Evolutionary conservation across 2,888 invertebrate genomes (phyloP).

Genomic region (Protonemura montana): DNA sequence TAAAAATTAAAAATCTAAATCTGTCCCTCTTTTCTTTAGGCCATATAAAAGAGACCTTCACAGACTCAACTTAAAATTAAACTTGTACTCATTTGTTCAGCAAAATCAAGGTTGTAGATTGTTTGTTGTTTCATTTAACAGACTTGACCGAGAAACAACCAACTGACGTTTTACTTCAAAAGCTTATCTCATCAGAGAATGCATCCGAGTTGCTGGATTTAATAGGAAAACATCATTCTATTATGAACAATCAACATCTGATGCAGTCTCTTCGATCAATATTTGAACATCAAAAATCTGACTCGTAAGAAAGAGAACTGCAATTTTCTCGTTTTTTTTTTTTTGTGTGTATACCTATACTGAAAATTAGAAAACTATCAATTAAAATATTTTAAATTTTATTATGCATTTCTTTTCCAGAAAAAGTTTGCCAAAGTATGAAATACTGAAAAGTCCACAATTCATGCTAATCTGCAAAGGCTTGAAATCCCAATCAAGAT

Average conservation of each 20-base stretch:
- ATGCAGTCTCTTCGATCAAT: slow-evolving; percentile 65
- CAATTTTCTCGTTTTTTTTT: background rate
- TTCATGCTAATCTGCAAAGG: slow-evolving; percentile 68
- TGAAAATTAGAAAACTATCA: too few species aligned
- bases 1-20: too few species aligned
- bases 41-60: too few species aligned
- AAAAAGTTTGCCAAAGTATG: slow-evolving; percentile 57
- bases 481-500: slow-evolving; percentile 64
- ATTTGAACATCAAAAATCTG: slow-evolving; percentile 65
- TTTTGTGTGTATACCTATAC: background rate
- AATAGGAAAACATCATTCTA: slow-evolving; percentile 59
- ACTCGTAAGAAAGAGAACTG: slow-evolving; percentile 56
- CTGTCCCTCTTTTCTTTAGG: too few species aligned
- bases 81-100: too few species aligned
- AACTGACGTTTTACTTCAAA: slow-evolving; percentile 60
- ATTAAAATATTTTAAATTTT: background rate
- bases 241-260: slow-evolving; percentile 65
- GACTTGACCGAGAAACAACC: background rate
- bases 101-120: too few species aligned
- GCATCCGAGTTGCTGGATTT: slow-evolving; percentile 60
- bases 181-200: slow-evolving; percentile 60
- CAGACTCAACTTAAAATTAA: too few species aligned
- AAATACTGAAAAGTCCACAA: slow-evolving; percentile 64
- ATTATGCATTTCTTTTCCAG: slow-evolving; percentile 54
- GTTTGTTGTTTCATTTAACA: too few species aligned